phyloP scores from a whole-genome alignment of 2,888 invertebrate species.

The Strigamia maritima region DNA sequence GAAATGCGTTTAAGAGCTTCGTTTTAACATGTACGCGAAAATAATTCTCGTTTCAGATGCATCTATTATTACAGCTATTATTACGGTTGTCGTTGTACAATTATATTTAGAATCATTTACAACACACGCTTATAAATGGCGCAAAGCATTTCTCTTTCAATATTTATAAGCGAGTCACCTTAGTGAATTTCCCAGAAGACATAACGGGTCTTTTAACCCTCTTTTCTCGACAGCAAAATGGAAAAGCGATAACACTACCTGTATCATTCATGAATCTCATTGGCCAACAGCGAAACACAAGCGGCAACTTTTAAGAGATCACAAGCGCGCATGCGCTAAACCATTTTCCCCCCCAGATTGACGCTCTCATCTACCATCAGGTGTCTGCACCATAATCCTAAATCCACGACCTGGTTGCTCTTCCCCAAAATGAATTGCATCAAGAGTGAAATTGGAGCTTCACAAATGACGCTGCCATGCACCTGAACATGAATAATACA shows the following conservation, averaged over 20 bases:
- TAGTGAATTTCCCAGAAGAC: conserved; percentile 30
- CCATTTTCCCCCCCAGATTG: conserved; percentile 4
- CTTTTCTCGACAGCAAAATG: background rate
- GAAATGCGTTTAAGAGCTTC: too few relatives aligned
- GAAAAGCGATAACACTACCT: conserved; percentile 2
- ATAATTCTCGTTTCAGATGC: too few relatives aligned
- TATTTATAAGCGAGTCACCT: conserved; percentile 11
- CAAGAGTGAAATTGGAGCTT: conserved; percentile 34
- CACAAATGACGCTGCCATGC: conserved; percentile 31
- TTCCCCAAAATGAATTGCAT: conserved; percentile 23
- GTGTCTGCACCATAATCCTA: conserved; percentile 29
- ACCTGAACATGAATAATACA: conserved; percentile 31
- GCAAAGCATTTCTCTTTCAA: conserved; percentile 4
- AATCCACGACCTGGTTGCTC: conserved; percentile 28
- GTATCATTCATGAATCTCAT: conserved; percentile 28
- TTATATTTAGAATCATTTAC: background rate
- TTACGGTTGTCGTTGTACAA: background rate
- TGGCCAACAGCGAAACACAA: conserved; percentile 19
- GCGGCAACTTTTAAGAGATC: conserved; percentile 19
- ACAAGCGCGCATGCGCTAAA: background rate
- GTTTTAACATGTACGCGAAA: too few relatives aligned
- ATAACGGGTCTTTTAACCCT: background rate
- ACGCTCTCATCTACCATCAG: conserved; percentile 28
- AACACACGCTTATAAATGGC: background rate
- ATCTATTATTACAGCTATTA: too few relatives aligned